phyloP scores from a whole-genome alignment of 2,113 vertebrate species.

The Rhadina sibilatrix region DNA sequence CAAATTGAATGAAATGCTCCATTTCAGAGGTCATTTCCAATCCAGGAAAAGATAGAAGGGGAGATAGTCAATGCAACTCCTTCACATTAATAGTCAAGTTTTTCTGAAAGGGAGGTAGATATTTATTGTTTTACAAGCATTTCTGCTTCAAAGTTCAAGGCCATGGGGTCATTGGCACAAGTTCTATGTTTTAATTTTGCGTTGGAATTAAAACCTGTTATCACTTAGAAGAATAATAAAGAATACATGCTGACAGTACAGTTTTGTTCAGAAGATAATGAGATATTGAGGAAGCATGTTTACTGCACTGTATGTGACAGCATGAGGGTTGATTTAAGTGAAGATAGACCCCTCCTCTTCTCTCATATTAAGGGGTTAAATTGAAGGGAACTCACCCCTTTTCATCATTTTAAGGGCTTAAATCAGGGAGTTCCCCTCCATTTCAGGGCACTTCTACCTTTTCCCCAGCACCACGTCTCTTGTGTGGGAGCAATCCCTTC shows the following conservation, averaged over 20 bases:
- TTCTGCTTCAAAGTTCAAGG: slow-evolving; percentile 36
- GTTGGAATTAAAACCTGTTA: neutral
- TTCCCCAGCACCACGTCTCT: neutral
- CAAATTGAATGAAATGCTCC: neutral
- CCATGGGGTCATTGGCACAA: neutral
- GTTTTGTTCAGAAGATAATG: neutral
- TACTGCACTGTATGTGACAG: neutral
- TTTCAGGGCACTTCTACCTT: neutral
- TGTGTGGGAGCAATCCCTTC: neutral
- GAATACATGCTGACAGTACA: neutral
- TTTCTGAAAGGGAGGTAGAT: neutral
- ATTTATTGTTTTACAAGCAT: neutral
- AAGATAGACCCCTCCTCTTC: neutral
- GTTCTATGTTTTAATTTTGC: neutral
- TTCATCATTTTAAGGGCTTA: neutral
- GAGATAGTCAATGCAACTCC: neutral
- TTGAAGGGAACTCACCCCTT: neutral
- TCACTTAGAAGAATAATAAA: neutral
- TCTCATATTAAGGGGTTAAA: neutral
- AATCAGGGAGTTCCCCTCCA: neutral
- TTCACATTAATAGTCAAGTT: neutral
- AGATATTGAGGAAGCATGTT: neutral
- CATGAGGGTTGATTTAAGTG: neutral
- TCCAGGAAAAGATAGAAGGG: neutral
- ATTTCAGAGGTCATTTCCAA: neutral